Base-by-base conservation (phyloP, 2,888 invertebrate genomes). In the Bombylius discolor region DNA sequence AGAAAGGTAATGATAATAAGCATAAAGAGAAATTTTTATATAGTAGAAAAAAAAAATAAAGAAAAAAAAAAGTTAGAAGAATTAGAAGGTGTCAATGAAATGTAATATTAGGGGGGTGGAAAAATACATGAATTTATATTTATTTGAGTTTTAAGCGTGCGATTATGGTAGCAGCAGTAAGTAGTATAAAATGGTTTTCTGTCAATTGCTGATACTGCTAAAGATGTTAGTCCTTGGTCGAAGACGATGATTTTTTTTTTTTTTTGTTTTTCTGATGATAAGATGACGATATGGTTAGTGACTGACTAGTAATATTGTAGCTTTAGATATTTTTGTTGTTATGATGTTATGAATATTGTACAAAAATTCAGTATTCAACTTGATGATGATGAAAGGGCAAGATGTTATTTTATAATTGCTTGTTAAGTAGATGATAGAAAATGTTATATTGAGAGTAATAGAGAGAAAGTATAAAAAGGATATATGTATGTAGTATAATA, bases 141-240 rank as follows among this genome's bases (percentile, higher is more conserved):
- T 57, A 55, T 58, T 58, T 52, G 47, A 55, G 55, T 55, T 58
- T 58, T 55, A 52, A 55, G 32, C 54, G 48, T 57, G 51, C 48
- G 54, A 54, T 54, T 54, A 57, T 54, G 49, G 36, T 52, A 52
- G 57, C 48, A 51, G 53, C 49, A 23, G 23, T 3, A n/a, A 23
- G 23, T 23, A 23, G 11, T 11, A 42, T 11, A 42, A 11, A 11
- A 42, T 42, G 39, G 12, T 11, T 23, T 42, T 8, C 39, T 51
- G 57, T 52, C 55, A 57, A 57, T 57, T 51, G 52, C 51, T 52
- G 36, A 36, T 36, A 9, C 4, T 11, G 39, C 12, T 42, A 49
- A 47, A 49, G 55, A 52, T 47, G 48, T 49, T 44, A 52, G 55
- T 58, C 54, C 48, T 36, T 52, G 47, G 55, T 42, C 11, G 39